These are phyloP conservation scores for Rotaria macrura DNA, from an alignment of 2,888 invertebrate species.

Conservation along the genomic window DNA sequence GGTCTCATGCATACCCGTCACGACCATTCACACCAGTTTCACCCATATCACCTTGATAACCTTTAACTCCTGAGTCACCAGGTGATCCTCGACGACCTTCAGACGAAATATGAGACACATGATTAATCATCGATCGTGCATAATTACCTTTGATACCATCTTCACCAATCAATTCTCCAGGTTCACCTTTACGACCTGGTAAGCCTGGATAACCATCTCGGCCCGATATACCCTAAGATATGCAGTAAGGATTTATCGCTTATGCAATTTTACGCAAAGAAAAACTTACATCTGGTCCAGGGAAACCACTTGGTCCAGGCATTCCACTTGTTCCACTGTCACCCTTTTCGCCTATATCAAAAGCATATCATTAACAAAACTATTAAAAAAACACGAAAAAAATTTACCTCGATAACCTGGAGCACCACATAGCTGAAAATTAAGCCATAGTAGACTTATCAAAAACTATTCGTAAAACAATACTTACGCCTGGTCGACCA, in stretches of 20 bases:
- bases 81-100: not conserved
- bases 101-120: not conserved
- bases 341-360: slow-evolving; percentile 28
- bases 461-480: not conserved
- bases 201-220: slow-evolving; percentile 36
- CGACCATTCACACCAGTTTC: not conserved
- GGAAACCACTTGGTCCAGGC: slow-evolving; percentile 27
- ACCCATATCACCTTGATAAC: slow-evolving; percentile 16
- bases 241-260: too few relatives aligned
- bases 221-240: slow-evolving; percentile 39
- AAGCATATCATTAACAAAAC: not conserved
- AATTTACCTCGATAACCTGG: not conserved
- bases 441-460: not conserved
- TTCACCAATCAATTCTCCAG: slow-evolving; percentile 4
- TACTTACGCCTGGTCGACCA: not conserved
- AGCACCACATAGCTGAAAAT: not conserved
- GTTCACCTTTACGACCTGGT: slow-evolving; percentile 34
- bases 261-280: not conserved
- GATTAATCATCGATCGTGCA: too few relatives aligned
- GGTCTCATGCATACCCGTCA: not conserved
- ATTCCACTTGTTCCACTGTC: slow-evolving; percentile 18
- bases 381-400: not conserved
- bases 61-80: not conserved
- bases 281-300: slow-evolving; percentile 26
- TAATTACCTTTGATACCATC: slow-evolving; percentile 7